These are phyloP conservation scores for Plutella xylostella DNA, from an alignment of 2,888 invertebrate genomes.

Conservation along the genomic window DNA sequence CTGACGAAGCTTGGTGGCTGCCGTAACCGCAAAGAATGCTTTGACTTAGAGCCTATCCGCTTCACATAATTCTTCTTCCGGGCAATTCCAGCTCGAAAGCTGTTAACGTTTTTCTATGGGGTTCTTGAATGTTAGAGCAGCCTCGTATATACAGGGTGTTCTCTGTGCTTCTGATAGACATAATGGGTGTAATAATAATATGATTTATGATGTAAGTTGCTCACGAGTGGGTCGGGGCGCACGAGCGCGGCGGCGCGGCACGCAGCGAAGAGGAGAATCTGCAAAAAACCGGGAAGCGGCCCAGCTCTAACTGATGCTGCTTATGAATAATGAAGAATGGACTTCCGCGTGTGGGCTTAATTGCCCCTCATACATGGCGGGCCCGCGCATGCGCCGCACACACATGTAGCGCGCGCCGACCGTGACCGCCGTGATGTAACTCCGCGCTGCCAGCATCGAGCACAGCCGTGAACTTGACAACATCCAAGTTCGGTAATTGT, in stretches of 20 bases:
- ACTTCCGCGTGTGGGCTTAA: slow-evolving; percentile 53
- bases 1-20: too few species aligned
- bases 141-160: too few species aligned
- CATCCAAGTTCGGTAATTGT: too few species aligned
- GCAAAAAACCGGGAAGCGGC: slow-evolving; percentile 47
- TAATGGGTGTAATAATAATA: slow-evolving; percentile 2
- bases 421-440: slow-evolving; percentile 34
- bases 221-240: slow-evolving; percentile 27
- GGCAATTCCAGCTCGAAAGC: too few species aligned
- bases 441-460: too few species aligned
- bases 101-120: too few species aligned
- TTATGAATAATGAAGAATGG: slow-evolving; percentile 51
- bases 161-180: too few species aligned
- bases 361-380: slow-evolving; percentile 26
- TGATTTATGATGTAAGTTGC: slow-evolving; percentile 39
- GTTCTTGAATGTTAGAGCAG: too few species aligned
- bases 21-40: too few species aligned
- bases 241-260: slow-evolving; percentile 43
- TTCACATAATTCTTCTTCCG: too few species aligned
- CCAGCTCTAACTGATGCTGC: slow-evolving; percentile 35
- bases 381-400: slow-evolving; percentile 14
- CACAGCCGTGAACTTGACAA: too few species aligned
- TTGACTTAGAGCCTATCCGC: too few species aligned
- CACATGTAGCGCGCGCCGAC: slow-evolving; percentile 24
- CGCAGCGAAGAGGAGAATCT: slow-evolving; percentile 29